phyloP scores from a whole-genome alignment of 2,888 invertebrate genomes.

The Eremobia ochroleuca region DNA sequence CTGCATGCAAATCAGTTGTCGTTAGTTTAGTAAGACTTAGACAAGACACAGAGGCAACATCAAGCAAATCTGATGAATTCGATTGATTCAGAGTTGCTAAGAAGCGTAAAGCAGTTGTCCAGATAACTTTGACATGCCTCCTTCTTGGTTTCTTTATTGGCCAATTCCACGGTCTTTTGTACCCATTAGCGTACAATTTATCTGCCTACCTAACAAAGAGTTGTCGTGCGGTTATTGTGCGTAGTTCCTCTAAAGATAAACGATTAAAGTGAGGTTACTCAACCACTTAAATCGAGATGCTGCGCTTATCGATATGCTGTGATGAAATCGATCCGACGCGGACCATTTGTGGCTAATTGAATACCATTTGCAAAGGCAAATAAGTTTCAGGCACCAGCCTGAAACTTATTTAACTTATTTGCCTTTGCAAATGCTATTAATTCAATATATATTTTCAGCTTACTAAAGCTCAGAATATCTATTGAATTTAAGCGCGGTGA shows the following conservation, averaged over 20 bases:
- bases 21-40: neutral
- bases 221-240: constrained; percentile 44
- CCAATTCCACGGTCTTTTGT: constrained; percentile 30
- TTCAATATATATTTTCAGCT: too few relatives aligned
- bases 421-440: too few relatives aligned
- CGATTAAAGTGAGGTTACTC: constrained; percentile 45
- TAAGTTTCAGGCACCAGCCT: constrained; percentile 16
- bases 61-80: neutral
- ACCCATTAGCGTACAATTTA: constrained; percentile 8
- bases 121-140: constrained; percentile 12
- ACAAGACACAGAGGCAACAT: neutral
- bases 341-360: constrained; percentile 49
- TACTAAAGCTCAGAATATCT: neutral
- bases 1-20: constrained; percentile 19
- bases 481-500: neutral
- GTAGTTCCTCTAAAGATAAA: constrained; percentile 52
- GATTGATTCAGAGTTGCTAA: neutral
- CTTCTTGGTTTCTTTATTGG: constrained; percentile 18
- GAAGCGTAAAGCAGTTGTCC: constrained; percentile 5
- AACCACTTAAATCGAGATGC: constrained; percentile 56
- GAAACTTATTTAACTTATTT: too few relatives aligned
- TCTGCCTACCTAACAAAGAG: constrained; percentile 37
- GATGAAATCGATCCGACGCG: constrained; percentile 50
- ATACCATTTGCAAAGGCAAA: constrained; percentile 29
- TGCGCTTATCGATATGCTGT: constrained; percentile 48